phyloP scores from a whole-genome alignment of 2,888 invertebrate genomes.

The Eupithecia pulchellata region DNA sequence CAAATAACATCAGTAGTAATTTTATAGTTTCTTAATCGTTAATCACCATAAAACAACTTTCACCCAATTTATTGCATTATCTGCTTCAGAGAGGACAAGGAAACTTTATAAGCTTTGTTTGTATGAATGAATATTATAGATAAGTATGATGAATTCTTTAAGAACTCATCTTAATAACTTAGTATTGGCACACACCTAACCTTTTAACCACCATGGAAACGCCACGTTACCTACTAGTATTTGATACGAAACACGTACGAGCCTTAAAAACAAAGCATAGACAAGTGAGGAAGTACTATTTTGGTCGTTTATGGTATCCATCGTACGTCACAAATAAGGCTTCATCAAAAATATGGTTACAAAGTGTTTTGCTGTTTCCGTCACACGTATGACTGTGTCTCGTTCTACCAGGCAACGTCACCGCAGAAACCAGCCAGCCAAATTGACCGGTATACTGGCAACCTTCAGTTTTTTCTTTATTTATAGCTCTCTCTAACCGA shows the following conservation, averaged over 20 bases:
- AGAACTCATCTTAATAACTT: background rate
- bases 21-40: background rate
- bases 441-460: conserved; percentile 84
- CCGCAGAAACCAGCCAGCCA: conserved; percentile 84
- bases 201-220: background rate
- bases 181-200: background rate
- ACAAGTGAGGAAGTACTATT: conserved; percentile 77
- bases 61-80: conserved; percentile 27
- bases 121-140: conserved; percentile 4
- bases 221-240: background rate
- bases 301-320: conserved; percentile 78
- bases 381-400: conserved; percentile 56
- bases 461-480: conserved; percentile 85
- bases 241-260: background rate
- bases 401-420: conserved; percentile 75
- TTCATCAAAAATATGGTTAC: conserved; percentile 76
- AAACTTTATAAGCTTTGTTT: background rate
- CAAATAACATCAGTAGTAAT: too few relatives aligned
- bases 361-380: conserved; percentile 60
- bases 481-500: conserved; percentile 82
- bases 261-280: conserved; percentile 69
- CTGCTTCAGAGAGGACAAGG: conserved; percentile 7
- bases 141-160: too few relatives aligned
- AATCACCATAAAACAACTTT: conserved; percentile 23
- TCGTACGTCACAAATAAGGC: conserved; percentile 70